A percentile compares a stretch with the other conserved stretches of the same genome.
phyloP scores from a whole-genome alignment of 1,140 invertebrate species.

The Drosophila seguyi region DNA sequence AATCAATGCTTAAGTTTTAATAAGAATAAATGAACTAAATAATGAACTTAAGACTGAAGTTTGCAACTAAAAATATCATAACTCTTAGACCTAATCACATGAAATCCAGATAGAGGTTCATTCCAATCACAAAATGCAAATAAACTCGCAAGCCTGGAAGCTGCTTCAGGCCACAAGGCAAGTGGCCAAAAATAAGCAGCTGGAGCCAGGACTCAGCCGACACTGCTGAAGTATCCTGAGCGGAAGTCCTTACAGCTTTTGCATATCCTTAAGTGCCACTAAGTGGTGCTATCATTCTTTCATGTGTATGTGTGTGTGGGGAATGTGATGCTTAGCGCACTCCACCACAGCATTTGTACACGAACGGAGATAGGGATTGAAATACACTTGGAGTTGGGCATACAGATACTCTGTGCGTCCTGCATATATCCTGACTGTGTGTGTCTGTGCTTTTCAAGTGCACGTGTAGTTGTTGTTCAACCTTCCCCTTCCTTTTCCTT shows the following conservation, averaged over 20 bases:
- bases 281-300: constrained; percentile 77
- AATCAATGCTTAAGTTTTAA: too few species aligned
- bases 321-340: constrained; percentile 70
- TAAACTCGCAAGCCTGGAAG: neutral
- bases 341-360: constrained; percentile 29
- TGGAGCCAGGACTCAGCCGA: neutral
- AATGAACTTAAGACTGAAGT: neutral
- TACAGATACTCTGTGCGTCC: constrained; percentile 15
- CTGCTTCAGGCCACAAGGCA: constrained; percentile 9
- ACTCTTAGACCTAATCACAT: neutral
- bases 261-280: constrained; percentile 80
- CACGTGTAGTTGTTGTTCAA: constrained; percentile 63
- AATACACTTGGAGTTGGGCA: constrained; percentile 16
- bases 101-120: neutral
- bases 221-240: constrained; percentile 18
- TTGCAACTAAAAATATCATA: neutral
- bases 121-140: constrained; percentile 3
- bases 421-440: constrained; percentile 19
- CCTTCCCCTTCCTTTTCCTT: constrained; percentile 9
- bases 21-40: neutral
- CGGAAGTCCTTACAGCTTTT: constrained; percentile 77
- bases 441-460: constrained; percentile 57
- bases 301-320: constrained; percentile 14
- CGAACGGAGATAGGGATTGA: constrained; percentile 16
- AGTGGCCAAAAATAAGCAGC: constrained; percentile 16